phyloP scores from a whole-genome alignment of 2,797 vertebrate species.

The Eulemur rubriventer region DNA sequence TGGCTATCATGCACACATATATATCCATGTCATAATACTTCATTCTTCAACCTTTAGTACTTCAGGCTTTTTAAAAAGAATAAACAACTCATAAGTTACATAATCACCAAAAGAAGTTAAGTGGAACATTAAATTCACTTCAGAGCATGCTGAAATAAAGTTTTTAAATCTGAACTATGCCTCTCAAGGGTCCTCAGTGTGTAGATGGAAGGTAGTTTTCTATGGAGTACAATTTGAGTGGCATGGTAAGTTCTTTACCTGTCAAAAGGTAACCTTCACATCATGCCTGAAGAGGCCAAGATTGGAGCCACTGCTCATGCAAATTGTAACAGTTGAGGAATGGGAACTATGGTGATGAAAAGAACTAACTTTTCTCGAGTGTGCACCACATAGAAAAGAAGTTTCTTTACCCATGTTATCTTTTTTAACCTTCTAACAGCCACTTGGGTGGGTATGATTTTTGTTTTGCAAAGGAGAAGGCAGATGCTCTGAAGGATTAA shows the following conservation, averaged over 20 bases:
- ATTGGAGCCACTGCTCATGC: not conserved
- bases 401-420: not conserved
- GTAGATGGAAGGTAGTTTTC: not conserved
- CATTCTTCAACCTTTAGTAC: slow-evolving; percentile 38
- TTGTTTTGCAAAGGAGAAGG: not conserved
- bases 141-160: not conserved
- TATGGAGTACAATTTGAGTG: not conserved
- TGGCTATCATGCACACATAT: not conserved
- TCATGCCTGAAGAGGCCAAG: not conserved
- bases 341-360: not conserved
- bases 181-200: not conserved
- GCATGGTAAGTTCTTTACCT: not conserved
- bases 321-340: not conserved
- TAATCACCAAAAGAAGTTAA: not conserved
- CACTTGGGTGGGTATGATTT: not conserved
- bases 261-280: not conserved
- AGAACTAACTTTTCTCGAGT: not conserved
- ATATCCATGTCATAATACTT: not conserved
- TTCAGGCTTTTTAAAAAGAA: not conserved
- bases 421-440: not conserved
- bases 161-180: not conserved
- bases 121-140: not conserved
- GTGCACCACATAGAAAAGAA: not conserved
- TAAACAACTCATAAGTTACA: slow-evolving; percentile 35
- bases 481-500: not conserved